Evolutionary conservation across 2,113 vertebrate genomes (phyloP).

Genomic region (Oryzias melastigma): DNA sequence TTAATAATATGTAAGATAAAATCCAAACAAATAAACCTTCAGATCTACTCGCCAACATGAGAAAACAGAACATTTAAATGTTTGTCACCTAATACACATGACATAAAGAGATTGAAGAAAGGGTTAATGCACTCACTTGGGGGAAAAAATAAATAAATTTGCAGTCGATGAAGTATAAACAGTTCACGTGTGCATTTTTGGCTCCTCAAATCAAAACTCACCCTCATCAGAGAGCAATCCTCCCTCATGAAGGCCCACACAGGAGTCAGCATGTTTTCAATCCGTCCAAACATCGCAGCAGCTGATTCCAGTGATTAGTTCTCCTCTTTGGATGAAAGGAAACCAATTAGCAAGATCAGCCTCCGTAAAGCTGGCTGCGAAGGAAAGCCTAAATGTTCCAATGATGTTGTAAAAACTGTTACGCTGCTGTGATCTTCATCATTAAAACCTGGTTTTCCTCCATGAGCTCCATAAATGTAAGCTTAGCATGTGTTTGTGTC

Average conservation of each 20-base stretch:
- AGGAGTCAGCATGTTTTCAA: constrained; percentile 52
- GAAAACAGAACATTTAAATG: no score
- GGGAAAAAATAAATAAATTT: no score
- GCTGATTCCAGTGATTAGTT: constrained; percentile 66
- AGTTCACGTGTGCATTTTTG: no score
- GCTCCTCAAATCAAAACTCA: constrained; percentile 18
- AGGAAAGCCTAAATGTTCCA: constrained; percentile 41
- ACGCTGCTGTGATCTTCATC: constrained; percentile 47
- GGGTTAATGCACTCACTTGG: no score
- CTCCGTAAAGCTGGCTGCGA: constrained; percentile 42
- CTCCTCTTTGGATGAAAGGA: constrained; percentile 66
- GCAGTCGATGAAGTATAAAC: no score
- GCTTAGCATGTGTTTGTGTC: constrained; percentile 9
- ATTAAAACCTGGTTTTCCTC: constrained; percentile 33
- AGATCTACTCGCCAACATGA: no score
- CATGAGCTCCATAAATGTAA: constrained; percentile 17
- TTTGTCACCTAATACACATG: no score
- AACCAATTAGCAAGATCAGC: constrained; percentile 69
- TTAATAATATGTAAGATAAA: no score
- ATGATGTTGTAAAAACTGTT: constrained; percentile 43
- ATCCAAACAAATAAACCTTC: no score
- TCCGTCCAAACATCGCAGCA: constrained; percentile 44
- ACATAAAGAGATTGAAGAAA: no score
- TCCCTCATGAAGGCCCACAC: constrained; percentile 11
- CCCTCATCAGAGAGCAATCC: not conserved